Percentiles rank a stretch among this genome's conserved stretches.
Conservation (phyloP, 2,113 vertebrate species). For the Elachura formosa region DNA sequence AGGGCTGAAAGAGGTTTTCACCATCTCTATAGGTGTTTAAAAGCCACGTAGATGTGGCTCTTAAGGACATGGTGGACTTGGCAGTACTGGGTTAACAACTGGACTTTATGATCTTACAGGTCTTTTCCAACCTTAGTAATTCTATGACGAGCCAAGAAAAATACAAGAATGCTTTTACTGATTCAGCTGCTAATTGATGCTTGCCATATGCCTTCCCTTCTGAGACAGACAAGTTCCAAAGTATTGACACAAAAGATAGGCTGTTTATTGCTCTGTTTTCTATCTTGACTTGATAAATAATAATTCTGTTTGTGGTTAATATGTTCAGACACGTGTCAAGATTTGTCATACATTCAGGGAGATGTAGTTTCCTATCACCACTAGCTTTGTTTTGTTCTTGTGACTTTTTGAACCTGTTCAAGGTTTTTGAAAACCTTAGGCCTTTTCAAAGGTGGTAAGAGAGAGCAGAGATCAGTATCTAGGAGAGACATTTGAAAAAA, state of each 20-base stretch:
- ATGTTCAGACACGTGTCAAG: background rate
- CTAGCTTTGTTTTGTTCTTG: background rate
- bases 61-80: background rate
- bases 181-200: background rate
- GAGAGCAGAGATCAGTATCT: background rate
- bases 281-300: background rate
- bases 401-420: background rate
- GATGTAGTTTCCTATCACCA: background rate
- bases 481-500: background rate
- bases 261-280: background rate
- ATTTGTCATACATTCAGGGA: background rate
- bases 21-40: background rate
- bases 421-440: background rate
- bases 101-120: background rate
- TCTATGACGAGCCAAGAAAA: background rate
- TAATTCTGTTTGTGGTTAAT: constrained; percentile 26
- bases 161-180: background rate
- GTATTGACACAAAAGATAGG: background rate
- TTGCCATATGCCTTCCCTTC: background rate
- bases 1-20: background rate
- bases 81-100: background rate
- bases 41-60: background rate
- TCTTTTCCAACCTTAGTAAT: background rate
- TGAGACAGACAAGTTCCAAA: background rate
- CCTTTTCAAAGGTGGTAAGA: background rate